Conservation (phyloP, 2,113 vertebrate species). For the Sceloporus undulatus region DNA sequence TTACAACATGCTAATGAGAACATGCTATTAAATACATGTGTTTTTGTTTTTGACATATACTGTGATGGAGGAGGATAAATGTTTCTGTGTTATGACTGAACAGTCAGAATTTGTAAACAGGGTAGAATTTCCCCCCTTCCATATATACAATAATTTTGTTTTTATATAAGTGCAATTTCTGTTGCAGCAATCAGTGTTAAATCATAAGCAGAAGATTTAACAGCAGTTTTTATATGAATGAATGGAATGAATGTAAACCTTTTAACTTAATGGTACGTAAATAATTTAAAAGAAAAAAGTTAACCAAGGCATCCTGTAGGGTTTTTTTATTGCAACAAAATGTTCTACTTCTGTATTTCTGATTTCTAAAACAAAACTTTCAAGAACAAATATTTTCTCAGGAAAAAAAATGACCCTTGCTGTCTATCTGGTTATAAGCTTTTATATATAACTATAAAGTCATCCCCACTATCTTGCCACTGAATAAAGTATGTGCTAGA, state of each 20-base stretch:
- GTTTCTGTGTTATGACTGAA: slow-evolving; percentile 79
- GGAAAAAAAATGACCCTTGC: slow-evolving; percentile 77
- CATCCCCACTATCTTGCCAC: slow-evolving; percentile 74
- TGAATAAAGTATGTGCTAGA: slow-evolving; percentile 76
- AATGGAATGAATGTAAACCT: slow-evolving; percentile 87
- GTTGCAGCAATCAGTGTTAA: slow-evolving; percentile 91
- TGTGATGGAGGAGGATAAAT: slow-evolving; percentile 81
- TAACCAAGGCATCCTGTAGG: slow-evolving; percentile 79
- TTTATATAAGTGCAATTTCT: slow-evolving; percentile 85
- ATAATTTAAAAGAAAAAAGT: slow-evolving; percentile 87
- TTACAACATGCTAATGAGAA: slow-evolving; percentile 58
- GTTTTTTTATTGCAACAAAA: slow-evolving; percentile 71
- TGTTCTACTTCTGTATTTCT: slow-evolving; percentile 75
- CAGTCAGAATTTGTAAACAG: slow-evolving; percentile 87
- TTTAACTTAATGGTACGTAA: slow-evolving; percentile 93
- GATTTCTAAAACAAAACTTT: slow-evolving; percentile 75
- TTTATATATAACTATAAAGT: slow-evolving; percentile 77
- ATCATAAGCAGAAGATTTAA: slow-evolving; percentile 90
- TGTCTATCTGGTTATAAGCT: slow-evolving; percentile 78
- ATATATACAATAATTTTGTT: slow-evolving; percentile 84
- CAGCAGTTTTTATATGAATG: slow-evolving; percentile 82
- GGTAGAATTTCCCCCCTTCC: slow-evolving; percentile 90
- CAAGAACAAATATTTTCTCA: slow-evolving; percentile 92
- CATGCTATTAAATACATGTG: slow-evolving; percentile 63
- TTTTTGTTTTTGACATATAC: slow-evolving; percentile 69